Conservation (phyloP, 2,888 invertebrate genomes). For the Melanostoma mellinum region DNA sequence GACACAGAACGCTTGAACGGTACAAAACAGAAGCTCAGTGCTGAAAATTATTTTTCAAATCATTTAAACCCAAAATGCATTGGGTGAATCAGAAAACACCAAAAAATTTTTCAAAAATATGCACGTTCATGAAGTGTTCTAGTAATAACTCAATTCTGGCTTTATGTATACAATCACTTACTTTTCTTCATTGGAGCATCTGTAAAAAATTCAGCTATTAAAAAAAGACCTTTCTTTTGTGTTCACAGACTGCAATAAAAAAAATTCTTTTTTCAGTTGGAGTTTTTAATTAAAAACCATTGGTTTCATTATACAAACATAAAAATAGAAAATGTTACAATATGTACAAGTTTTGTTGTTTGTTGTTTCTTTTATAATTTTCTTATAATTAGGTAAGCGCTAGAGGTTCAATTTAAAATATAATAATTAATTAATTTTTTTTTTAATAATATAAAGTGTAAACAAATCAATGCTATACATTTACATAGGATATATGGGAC, state of each 20-base stretch:
- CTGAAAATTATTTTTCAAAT: too few species aligned
- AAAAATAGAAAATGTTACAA: slow-evolving; percentile 79
- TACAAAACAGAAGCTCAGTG: too few species aligned
- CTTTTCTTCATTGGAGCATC: too few species aligned
- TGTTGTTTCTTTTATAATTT: slow-evolving; percentile 71
- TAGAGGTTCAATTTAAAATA: slow-evolving; percentile 70
- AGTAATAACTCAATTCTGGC: too few species aligned
- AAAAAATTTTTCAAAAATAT: too few species aligned
- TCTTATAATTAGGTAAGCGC: slow-evolving; percentile 71
- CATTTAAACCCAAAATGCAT: too few species aligned
- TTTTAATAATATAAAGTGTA: slow-evolving; percentile 68
- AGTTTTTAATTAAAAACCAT: slow-evolving; percentile 78
- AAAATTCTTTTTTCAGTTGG: slow-evolving; percentile 74
- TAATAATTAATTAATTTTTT: slow-evolving; percentile 58
- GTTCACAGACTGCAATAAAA: neutral
- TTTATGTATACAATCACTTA: too few species aligned
- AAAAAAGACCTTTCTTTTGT: too few species aligned
- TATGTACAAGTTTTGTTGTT: slow-evolving; percentile 77
- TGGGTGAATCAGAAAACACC: too few species aligned
- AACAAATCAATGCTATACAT: slow-evolving; percentile 70
- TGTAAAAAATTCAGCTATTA: too few species aligned
- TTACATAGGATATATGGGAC: slow-evolving; percentile 68
- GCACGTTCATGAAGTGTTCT: too few species aligned
- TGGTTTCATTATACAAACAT: slow-evolving; percentile 79
- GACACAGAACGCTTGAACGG: too few species aligned